Evolutionary conservation across 2,888 invertebrate species (phyloP).

Genomic region (Eledona agricola): DNA sequence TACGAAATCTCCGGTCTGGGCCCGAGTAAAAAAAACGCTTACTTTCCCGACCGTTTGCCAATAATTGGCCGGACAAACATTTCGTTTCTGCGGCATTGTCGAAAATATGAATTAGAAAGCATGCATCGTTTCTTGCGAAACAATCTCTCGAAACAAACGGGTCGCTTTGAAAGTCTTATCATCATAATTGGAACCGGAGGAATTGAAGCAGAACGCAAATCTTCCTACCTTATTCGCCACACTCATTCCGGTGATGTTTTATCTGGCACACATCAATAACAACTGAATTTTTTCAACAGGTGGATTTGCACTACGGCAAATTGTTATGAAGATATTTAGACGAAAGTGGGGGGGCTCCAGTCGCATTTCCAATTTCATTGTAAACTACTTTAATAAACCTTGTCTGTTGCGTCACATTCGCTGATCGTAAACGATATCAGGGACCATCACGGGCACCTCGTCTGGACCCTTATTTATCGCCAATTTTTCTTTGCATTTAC

Average conservation of each 20-base stretch:
- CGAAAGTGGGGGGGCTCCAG: conserved; percentile 8
- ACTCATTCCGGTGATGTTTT: conserved; percentile 21
- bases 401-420: conserved; percentile 11
- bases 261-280: conserved; percentile 29
- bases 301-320: conserved; percentile 22
- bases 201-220: not conserved
- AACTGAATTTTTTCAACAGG: conserved; percentile 24
- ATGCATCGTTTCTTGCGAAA: too few species aligned
- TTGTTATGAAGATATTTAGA: conserved; percentile 21
- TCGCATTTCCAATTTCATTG: conserved; percentile 22
- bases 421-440: too few species aligned
- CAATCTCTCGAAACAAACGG: too few species aligned
- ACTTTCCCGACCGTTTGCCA: too few species aligned
- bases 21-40: too few species aligned
- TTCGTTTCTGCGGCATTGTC: too few species aligned
- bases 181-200: not conserved
- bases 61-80: too few species aligned
- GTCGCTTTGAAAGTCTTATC: too few species aligned
- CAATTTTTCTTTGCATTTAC: not conserved
- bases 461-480: too few species aligned
- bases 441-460: too few species aligned
- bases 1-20: too few species aligned
- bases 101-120: too few species aligned
- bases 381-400: conserved; percentile 21
- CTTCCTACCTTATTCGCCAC: conserved; percentile 20